Evolutionary conservation across 2,113 vertebrate species (phyloP).

Genomic region (Sinocyclocheilus maitianheensis): DNA sequence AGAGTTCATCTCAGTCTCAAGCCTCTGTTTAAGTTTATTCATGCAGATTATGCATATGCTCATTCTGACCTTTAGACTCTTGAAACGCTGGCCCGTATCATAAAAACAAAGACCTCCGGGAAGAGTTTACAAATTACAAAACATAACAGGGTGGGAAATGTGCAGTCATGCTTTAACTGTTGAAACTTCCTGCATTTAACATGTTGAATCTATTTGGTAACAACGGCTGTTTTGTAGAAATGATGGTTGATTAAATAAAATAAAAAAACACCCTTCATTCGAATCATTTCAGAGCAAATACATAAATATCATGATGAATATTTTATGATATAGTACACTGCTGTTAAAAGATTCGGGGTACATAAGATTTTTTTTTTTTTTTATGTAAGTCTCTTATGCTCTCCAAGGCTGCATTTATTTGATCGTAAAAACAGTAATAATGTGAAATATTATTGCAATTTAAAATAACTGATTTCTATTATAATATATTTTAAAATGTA

Average conservation of each 20-base stretch:
- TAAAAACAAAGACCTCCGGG: background rate
- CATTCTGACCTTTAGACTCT: constrained; percentile 60
- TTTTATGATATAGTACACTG: too few relatives aligned
- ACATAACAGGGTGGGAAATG: background rate
- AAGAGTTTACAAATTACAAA: background rate
- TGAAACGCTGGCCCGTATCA: constrained; percentile 48
- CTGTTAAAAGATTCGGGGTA: too few relatives aligned
- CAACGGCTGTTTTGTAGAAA: background rate
- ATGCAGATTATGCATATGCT: background rate
- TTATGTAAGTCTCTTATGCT: background rate
- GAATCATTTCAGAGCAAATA: background rate
- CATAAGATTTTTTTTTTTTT: too few relatives aligned
- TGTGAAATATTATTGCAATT: too few relatives aligned
- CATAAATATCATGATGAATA: too few relatives aligned
- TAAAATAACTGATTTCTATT: too few relatives aligned
- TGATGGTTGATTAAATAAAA: background rate
- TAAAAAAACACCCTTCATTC: background rate
- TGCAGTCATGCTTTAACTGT: background rate
- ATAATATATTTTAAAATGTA: too few relatives aligned
- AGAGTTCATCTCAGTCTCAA: constrained; percentile 40
- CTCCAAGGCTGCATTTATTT: background rate
- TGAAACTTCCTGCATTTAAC: background rate
- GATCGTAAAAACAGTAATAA: background rate
- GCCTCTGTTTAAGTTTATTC: constrained; percentile 48
- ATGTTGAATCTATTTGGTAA: background rate